Conservation (phyloP, 2,888 invertebrate genomes). For the Linnaemya vulpina region DNA sequence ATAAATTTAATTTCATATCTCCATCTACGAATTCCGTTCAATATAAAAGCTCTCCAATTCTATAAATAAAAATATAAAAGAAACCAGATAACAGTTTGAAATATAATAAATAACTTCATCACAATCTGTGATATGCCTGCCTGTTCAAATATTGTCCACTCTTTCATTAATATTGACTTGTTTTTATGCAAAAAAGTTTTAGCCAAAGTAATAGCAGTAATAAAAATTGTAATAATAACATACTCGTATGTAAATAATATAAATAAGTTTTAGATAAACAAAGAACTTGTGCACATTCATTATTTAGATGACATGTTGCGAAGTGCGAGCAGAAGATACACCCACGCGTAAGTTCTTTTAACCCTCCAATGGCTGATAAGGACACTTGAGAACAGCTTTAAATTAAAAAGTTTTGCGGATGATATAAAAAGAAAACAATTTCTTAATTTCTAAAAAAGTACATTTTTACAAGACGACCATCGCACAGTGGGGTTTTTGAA, state of each 20-base stretch:
- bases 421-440: too few species aligned
- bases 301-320: slow-evolving; percentile 7
- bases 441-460: too few species aligned
- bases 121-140: slow-evolving; percentile 36
- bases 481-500: too few species aligned
- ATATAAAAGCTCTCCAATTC: not conserved
- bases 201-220: slow-evolving; percentile 17
- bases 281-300: slow-evolving; percentile 10
- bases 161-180: slow-evolving; percentile 53
- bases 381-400: too few species aligned
- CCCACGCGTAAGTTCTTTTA: not conserved
- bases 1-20: too few species aligned
- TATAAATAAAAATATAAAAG: too few species aligned
- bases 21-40: too few species aligned
- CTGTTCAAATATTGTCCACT: slow-evolving; percentile 8
- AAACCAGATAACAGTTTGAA: not conserved
- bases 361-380: too few species aligned
- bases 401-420: too few species aligned
- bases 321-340: slow-evolving; percentile 3
- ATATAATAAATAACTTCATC: slow-evolving; percentile 51
- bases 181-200: slow-evolving; percentile 47
- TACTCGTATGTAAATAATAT: slow-evolving; percentile 28
- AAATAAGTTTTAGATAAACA: slow-evolving; percentile 30
- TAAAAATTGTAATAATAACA: slow-evolving; percentile 49
- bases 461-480: too few species aligned